Base-by-base conservation (phyloP, 2,113 vertebrate species). In the Aegotheles bennettii region DNA sequence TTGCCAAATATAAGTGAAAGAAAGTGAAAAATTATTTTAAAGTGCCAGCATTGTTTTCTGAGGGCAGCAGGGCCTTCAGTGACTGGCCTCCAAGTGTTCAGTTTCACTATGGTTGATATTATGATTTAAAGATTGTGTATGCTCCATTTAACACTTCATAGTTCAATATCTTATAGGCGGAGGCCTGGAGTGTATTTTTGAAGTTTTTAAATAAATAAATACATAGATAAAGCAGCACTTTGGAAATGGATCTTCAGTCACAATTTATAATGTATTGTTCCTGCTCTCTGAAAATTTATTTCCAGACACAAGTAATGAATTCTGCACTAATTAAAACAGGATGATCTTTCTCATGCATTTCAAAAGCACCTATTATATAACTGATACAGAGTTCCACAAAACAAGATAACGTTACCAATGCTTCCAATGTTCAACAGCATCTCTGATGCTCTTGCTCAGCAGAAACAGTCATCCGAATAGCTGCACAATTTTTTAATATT, bases 121-220 rank as follows among this genome's bases (percentile, higher is more conserved):
- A 79, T 53, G 42, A 89, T 86, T 80, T 68, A 69, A 67, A 85
- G 53, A 68, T 76, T 93, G 73, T 84, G 53, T 87, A 97, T 96
- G 69, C 71, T 86, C 18, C 29, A 9, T 33, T 43, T 81, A 79
- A 38, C 9, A 5, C 63, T 77, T 90, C 79, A 81, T 92, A 86
- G 84, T 87, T 97, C 91, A 92, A 40, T 76, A 60, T 57, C 61
- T 95, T 83, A 50, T 16, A 84, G 45, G 43, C 87, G 40, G 42
- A 89, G 75, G 29, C 88, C 86, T 96, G 83, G 79, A 96, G 94
- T 87, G 21, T 80, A 64, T 94, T 94, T 83, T 90, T 54, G 10
- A 73, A 69, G 8, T 77, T 90, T 91, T 82, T 93, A 68, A 95
- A 80, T 74, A 57, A 40, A 53, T 16, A 29, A 51, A 53, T 16